Evolutionary conservation across 2,888 invertebrate species (phyloP), one percentile per base, ranked within the genome.

Genomic region (Choreutis nemorana): DNA sequence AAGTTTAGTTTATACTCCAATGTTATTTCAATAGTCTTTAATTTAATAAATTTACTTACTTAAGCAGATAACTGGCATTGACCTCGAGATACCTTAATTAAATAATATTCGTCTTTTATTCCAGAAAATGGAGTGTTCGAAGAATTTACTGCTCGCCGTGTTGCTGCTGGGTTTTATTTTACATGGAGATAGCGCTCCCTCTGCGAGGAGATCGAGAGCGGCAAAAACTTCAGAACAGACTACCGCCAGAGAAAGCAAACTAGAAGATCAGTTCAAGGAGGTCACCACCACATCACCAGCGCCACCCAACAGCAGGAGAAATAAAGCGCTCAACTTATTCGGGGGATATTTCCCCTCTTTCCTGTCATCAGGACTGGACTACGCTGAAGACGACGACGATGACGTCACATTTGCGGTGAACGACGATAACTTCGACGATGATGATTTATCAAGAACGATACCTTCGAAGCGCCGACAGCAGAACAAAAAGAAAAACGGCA

Each of bases 401-500:
- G 70, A 77, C 28, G 62, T 81, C 25, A 75, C 70, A 14, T 72
- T 82, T 42, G 70, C 80, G 2, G 78, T 81, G 10, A 82, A 82
- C 43, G 81, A 82, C 16, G 75, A 77, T 12, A 58, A 59, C 30
- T 71, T 65, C 24, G 72, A 75, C 31, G 72, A 72, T 1, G 79
- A 80, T 24, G 78, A 78, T 4, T 47, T 83, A 1, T 81, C 83
- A 6, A 59, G 83, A 39, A 81, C 83, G 1, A 67, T 83, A 5
- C 83, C 83, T 1, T 60, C 62, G 1, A 64, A 65, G 35, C 65
- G 78, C 14, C 52, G 67, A 13, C 71, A 71, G 38, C 72, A 70
- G 32, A 77, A 68, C 39, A 78, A 77, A 42, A 77, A 78, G 55
- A 78, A 78, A 39, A 73, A 68, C 36, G 65, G 70, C 31, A 70